Conservation (phyloP, 2,888 invertebrate genomes). For the Lepidochrysops patricia region DNA sequence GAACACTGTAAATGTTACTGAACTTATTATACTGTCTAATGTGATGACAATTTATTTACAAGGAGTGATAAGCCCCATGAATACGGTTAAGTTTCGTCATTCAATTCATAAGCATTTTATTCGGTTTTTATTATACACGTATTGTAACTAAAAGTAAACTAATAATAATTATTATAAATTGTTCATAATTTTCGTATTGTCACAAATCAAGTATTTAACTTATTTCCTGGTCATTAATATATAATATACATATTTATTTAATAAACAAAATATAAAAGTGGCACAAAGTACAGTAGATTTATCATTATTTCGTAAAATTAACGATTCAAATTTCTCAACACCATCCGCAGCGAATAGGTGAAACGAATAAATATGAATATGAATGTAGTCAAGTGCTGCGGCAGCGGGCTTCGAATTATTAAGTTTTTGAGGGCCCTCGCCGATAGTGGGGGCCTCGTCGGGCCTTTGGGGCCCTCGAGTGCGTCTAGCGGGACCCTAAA, state of each 20-base stretch:
- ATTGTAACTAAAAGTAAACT: no score
- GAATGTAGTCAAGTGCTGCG: conserved; percentile 64
- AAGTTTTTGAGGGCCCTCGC: conserved; percentile 62
- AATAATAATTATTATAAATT: no score
- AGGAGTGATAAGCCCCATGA: no score
- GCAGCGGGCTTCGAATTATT: conserved; percentile 67
- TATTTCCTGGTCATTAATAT: neutral
- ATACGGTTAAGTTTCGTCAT: no score
- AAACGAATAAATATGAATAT: conserved; percentile 75
- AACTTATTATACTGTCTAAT: no score
- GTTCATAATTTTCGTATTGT: no score
- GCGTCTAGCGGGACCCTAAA: conserved; percentile 47
- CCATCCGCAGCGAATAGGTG: conserved; percentile 59
- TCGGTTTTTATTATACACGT: no score
- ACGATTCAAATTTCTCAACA: conserved; percentile 66
- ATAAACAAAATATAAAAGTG: neutral
- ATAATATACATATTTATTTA: neutral
- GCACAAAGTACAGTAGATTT: conserved; percentile 14
- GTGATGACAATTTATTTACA: no score
- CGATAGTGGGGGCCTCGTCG: conserved; percentile 38
- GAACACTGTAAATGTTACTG: no score
- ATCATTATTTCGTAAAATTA: conserved; percentile 59
- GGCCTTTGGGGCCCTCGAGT: conserved; percentile 30
- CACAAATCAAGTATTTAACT: no score
- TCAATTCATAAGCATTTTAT: no score